phyloP scores from a whole-genome alignment of 2,113 vertebrate species.

The Nyctereutes procyonoides region DNA sequence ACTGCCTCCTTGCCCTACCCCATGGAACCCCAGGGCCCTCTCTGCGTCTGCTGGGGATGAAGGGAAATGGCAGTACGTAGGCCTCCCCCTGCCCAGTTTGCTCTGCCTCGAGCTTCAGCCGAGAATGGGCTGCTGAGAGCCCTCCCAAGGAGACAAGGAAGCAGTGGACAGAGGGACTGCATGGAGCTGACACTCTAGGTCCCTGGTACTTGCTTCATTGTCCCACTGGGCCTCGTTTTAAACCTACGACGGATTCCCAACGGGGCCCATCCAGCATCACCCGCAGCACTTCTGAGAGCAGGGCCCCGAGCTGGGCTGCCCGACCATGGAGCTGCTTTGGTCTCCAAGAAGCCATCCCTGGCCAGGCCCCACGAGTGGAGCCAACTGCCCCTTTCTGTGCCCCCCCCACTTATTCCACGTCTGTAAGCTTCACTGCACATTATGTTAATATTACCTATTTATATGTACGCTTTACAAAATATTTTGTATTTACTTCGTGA shows the following conservation, averaged over 20 bases:
- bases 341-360: background rate
- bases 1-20: background rate
- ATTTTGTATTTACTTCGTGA: background rate
- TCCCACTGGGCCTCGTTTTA: background rate
- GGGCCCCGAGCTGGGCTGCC: background rate
- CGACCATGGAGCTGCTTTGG: background rate
- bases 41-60: background rate
- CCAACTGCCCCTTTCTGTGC: background rate
- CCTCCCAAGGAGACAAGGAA: background rate
- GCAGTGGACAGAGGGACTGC: background rate
- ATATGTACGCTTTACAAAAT: background rate
- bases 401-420: too few species aligned
- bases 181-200: background rate
- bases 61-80: background rate
- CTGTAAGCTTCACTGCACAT: background rate
- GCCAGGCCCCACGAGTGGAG: accelerated
- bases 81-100: too few species aligned
- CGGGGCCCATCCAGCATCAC: background rate
- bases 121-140: background rate
- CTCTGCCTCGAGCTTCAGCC: background rate
- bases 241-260: background rate
- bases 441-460: background rate
- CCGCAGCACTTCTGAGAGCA: background rate
- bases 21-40: too few species aligned
- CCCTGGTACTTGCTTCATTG: too few species aligned